Conservation (phyloP, 2,113 vertebrate species). For the Campylorhamphus procurvoides region DNA sequence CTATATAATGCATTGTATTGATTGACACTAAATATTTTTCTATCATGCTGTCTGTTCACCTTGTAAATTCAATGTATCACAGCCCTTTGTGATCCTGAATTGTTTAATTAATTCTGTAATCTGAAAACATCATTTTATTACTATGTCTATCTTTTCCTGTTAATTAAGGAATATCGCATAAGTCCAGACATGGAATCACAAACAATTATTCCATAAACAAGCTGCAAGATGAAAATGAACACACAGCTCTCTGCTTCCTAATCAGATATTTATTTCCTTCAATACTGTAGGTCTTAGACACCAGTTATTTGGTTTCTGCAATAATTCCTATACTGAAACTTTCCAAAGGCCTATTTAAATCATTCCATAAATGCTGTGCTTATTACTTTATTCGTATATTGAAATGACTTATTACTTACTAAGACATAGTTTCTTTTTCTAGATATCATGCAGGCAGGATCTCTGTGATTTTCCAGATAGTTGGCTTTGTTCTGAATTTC, state of each 20-base stretch:
- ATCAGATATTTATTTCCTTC: background rate
- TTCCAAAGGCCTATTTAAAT: background rate
- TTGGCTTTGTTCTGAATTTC: background rate
- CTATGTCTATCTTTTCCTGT: background rate
- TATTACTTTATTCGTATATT: background rate
- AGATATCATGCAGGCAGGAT: background rate
- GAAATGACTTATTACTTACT: background rate
- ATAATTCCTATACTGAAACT: background rate
- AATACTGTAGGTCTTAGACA: background rate
- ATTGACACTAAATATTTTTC: background rate
- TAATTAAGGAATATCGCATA: background rate
- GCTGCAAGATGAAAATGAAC: background rate
- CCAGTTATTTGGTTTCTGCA: background rate
- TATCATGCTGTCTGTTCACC: background rate
- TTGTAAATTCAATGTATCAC: background rate
- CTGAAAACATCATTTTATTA: background rate
- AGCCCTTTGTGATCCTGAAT: background rate
- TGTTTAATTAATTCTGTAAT: background rate
- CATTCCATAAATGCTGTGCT: background rate
- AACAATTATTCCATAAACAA: background rate
- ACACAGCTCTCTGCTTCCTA: background rate
- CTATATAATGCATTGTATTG: background rate
- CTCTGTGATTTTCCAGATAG: background rate
- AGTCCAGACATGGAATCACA: background rate
- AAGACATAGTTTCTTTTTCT: background rate